Percentiles rank a stretch among this genome's conserved stretches.
Conservation (phyloP, 1,140 invertebrate species). For the Hormaphis cornu region DNA sequence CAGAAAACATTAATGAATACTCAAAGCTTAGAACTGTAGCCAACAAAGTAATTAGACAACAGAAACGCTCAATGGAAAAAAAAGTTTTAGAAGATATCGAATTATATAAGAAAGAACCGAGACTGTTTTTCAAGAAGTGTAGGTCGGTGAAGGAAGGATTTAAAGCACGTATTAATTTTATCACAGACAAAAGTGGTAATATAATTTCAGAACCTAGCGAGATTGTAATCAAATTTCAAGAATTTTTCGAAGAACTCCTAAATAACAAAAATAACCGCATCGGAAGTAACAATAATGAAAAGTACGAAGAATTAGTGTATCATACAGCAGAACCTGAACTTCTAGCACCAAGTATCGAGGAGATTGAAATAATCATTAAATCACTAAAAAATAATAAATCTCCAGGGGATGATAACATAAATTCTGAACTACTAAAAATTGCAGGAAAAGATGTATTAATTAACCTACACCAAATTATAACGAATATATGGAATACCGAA, state of each 20-base stretch:
- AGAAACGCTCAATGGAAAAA: slow-evolving; percentile 9
- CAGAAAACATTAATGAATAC: neutral
- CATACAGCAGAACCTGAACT: neutral
- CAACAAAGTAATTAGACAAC: slow-evolving; percentile 3
- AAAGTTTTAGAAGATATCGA: neutral
- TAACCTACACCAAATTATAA: too few species aligned
- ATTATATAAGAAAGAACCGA: slow-evolving; percentile 11
- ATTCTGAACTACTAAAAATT: neutral
- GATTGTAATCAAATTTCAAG: slow-evolving; percentile 1
- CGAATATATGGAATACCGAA: neutral
- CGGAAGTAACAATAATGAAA: neutral
- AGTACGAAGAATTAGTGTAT: neutral
- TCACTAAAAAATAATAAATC: slow-evolving; percentile 2
- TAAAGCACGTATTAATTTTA: neutral
- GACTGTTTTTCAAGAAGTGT: slow-evolving; percentile 1
- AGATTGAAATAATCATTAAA: neutral
- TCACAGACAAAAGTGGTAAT: neutral
- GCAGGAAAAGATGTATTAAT: neutral
- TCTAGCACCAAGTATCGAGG: neutral
- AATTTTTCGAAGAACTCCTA: neutral
- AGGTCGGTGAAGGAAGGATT: neutral
- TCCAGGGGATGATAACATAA: neutral
- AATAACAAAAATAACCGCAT: slow-evolving; percentile 1
- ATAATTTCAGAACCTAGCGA: neutral
- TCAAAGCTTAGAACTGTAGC: neutral